phyloP scores from a whole-genome alignment of 2,888 invertebrate species.

The Rutpela maculata region DNA sequence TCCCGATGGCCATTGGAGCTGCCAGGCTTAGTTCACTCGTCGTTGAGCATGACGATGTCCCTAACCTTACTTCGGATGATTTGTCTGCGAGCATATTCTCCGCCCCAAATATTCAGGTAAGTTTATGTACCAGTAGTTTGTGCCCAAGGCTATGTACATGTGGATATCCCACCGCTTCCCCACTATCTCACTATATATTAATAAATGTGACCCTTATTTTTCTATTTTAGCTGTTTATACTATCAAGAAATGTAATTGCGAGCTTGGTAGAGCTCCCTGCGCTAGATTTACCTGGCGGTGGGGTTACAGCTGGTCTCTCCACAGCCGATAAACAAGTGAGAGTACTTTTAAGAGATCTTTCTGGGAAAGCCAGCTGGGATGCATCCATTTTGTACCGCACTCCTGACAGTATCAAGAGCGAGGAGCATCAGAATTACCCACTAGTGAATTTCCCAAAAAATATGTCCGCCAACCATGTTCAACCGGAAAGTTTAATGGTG shows the following conservation, averaged over 20 bases:
- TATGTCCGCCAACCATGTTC: constrained; percentile 57
- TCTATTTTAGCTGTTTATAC: constrained; percentile 85
- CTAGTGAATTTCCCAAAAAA: constrained; percentile 11
- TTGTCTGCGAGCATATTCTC: constrained; percentile 87
- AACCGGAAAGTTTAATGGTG: constrained; percentile 70
- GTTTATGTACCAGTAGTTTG: neutral
- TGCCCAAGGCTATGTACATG: too few relatives aligned
- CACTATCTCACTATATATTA: too few relatives aligned
- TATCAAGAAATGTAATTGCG: constrained; percentile 88
- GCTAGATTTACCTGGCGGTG: constrained; percentile 86
- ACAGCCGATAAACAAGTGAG: constrained; percentile 88
- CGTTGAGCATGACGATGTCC: constrained; percentile 93
- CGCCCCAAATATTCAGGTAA: constrained; percentile 87
- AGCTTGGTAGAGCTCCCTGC: constrained; percentile 94
- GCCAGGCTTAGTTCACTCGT: constrained; percentile 92
- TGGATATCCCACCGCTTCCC: too few relatives aligned
- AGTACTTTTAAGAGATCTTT: constrained; percentile 90
- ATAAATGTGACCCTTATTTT: neutral
- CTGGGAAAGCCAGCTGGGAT: constrained; percentile 98
- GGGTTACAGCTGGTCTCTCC: constrained; percentile 84
- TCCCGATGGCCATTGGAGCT: constrained; percentile 93
- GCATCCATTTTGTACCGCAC: constrained; percentile 92
- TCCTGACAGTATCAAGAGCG: constrained; percentile 74
- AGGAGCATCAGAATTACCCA: constrained; percentile 50
- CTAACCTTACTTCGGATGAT: constrained; percentile 83